Percentiles rank a stretch among this genome's conserved stretches.
phyloP scores from a whole-genome alignment of 2,113 vertebrate species.

The Narcine bancroftii region DNA sequence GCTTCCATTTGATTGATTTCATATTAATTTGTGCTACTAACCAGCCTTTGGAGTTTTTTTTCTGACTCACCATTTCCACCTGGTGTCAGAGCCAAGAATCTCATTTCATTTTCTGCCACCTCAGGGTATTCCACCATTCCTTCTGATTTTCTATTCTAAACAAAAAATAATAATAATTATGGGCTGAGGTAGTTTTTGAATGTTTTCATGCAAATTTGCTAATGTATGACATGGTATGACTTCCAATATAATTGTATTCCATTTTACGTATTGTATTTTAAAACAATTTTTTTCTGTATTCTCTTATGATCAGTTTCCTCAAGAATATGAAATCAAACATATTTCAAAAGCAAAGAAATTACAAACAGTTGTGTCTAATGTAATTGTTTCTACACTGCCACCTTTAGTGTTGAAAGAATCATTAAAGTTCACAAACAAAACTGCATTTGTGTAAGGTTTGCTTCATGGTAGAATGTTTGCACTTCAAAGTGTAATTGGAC shows the following conservation, averaged over 20 bases:
- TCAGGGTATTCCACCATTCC: conserved; percentile 51
- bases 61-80: conserved; percentile 51
- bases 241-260: background rate
- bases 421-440: background rate
- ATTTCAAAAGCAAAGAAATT: background rate
- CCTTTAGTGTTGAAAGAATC: background rate
- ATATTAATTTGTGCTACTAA: background rate
- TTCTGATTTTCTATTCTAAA: conserved; percentile 42
- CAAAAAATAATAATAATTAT: background rate
- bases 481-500: background rate
- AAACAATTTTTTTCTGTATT: background rate
- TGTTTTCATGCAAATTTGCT: background rate
- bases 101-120: conserved; percentile 70
- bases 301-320: background rate
- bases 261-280: background rate
- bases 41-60: background rate
- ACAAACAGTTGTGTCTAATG: background rate
- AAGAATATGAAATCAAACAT: background rate
- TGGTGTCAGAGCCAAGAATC: conserved; percentile 61
- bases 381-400: background rate
- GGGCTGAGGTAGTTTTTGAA: background rate
- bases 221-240: background rate
- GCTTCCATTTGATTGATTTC: background rate
- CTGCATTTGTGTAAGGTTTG: background rate
- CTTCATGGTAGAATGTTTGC: background rate